Conservation (phyloP, 2,888 invertebrate genomes). For the Gastrophysa polygoni region DNA sequence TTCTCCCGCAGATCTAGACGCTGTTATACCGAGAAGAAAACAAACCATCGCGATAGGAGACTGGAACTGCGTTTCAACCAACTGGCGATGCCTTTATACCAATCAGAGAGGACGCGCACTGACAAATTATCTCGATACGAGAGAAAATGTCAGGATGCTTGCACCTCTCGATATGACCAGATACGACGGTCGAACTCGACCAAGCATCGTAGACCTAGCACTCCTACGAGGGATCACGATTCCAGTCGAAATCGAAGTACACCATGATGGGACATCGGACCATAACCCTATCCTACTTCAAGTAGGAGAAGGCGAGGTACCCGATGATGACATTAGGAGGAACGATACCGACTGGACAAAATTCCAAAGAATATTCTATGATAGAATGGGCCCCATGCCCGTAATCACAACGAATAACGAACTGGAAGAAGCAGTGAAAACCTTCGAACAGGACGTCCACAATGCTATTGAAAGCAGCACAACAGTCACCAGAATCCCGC, state of each 20-base stretch:
- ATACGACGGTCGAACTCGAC: neutral
- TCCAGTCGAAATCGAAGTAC: neutral
- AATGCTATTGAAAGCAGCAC: neutral
- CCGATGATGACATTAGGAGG: no score
- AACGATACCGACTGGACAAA: no score
- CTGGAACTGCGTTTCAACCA: no score
- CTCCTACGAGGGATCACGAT: neutral
- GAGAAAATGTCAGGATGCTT: neutral
- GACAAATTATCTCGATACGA: neutral
- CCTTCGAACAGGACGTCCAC: neutral
- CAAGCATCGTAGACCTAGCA: no score
- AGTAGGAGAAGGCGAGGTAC: no score
- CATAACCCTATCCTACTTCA: neutral
- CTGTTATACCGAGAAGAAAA: no score
- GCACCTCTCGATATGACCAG: neutral
- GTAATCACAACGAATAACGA: neutral
- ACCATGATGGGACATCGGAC: neutral
- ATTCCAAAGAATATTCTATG: no score
- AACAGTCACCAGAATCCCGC: neutral
- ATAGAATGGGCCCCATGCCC: no score
- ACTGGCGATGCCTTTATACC: no score
- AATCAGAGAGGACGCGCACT: no score
- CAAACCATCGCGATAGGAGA: no score
- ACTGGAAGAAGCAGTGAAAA: neutral
- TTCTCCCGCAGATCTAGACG: no score